Evolutionary conservation across 2,888 invertebrate species (phyloP).

Genomic region (Dioctria linearis): DNA sequence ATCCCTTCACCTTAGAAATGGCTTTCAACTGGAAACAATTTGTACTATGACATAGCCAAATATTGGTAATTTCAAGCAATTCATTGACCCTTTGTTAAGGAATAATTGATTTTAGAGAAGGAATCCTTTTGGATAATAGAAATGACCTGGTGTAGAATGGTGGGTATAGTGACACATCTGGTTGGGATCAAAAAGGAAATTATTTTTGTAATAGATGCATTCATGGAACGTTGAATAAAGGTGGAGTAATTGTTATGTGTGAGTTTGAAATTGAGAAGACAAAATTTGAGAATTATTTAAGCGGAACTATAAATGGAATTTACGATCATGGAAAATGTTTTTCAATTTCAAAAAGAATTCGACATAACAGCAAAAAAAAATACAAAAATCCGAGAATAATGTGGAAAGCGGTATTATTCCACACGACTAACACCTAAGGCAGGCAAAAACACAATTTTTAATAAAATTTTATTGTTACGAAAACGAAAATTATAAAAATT

Average conservation of each 20-base stretch:
- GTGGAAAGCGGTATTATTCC: no score
- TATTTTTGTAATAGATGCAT: background rate
- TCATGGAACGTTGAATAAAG: background rate
- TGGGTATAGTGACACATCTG: background rate
- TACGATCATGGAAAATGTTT: background rate
- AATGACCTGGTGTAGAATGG: background rate
- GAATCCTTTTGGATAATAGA: background rate
- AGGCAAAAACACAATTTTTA: no score
- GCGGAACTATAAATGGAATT: background rate
- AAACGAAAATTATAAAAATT: no score
- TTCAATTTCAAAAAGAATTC: no score
- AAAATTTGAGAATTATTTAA: no score
- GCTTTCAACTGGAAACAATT: constrained; percentile 28
- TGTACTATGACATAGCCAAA: constrained; percentile 8
- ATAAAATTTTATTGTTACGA: no score
- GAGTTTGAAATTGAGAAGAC: background rate
- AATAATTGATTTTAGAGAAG: constrained; percentile 29
- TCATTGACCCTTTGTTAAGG: constrained; percentile 18
- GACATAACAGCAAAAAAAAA: no score
- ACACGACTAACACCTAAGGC: no score
- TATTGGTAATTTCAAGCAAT: constrained; percentile 4
- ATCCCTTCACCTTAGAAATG: constrained; percentile 11
- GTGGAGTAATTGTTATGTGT: background rate
- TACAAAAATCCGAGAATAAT: no score
- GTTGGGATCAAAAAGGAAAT: background rate